Evolutionary conservation across 2,888 invertebrate genomes (phyloP), one percentile per base, ranked within the genome.

Genomic region (Dryobotodes eremita): DNA sequence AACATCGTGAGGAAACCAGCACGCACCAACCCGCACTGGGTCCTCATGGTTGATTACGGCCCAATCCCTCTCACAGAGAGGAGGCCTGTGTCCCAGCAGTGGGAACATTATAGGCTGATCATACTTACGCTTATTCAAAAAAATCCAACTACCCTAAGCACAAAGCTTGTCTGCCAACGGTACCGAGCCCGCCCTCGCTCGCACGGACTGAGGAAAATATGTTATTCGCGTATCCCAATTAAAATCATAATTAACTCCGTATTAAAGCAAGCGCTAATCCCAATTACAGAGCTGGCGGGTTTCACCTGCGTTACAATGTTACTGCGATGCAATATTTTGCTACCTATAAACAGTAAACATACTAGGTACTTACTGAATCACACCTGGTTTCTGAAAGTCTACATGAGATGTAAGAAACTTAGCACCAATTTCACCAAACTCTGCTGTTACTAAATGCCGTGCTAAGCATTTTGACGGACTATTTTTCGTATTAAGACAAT

Each of bases 241-340:
- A 95, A 95, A 95, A 95, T 93, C 94, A 94, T 95, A 95, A 96
- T 96, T 95, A 96, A 95, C 94, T 90, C 91, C 87, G 92, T 93
- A 95, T 94, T 95, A 95, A 95, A 94, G 92, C 94, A 89, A 92
- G 91, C 91, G 94, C 94, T 95, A 94, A 95, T 94, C 93, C 89
- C 93, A 95, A 95, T 95, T 95, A 95, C 66, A 73, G 90, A 91
- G 90, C 89, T 88, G 84, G 89, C 89, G 88, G 90, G 91, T 91
- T 93, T 92, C 88, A 81, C 80, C 75, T 77, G 75, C 65, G 73
- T 59, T 61, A 71, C 62, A 53, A 17, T 66, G 62, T 69, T 66
- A 42, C 23, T 59, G 75, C 61, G n/a, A 11, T 65, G 83, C 53
- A 72, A 59, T 17, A 75, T 85, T 69, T 61, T 15, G 13, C 26